Conservation (phyloP, 2,113 vertebrate species). For the Anolis carolinensis region DNA sequence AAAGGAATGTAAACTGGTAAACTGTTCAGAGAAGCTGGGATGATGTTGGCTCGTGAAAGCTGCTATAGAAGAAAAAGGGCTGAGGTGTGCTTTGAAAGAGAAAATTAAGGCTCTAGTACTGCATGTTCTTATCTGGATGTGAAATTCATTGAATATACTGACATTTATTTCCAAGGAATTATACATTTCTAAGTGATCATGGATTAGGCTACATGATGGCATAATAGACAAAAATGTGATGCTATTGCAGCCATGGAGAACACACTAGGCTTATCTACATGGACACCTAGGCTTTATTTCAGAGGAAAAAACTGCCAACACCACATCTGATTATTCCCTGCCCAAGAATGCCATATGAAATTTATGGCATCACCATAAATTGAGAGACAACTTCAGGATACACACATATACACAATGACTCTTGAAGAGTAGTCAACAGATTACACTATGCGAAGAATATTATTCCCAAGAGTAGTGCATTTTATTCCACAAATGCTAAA, state of each 20-base stretch:
- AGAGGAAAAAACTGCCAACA: no score
- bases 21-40: neutral
- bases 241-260: neutral
- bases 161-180: neutral
- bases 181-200: neutral
- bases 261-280: no score
- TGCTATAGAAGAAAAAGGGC: neutral
- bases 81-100: neutral
- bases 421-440: neutral
- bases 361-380: no score
- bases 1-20: neutral
- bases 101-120: neutral
- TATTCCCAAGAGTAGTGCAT: conserved; percentile 2
- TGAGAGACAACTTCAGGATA: no score
- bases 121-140: neutral
- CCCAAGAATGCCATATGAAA: no score
- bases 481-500: conserved; percentile 31
- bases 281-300: no score
- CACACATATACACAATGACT: no score
- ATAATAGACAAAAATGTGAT: neutral
- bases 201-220: neutral
- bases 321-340: no score
- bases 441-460: neutral
- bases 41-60: neutral
- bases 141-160: neutral